Evolutionary conservation across 2,113 vertebrate genomes (phyloP), one percentile per base, ranked within the genome.

Genomic region (Raja brachyura): DNA sequence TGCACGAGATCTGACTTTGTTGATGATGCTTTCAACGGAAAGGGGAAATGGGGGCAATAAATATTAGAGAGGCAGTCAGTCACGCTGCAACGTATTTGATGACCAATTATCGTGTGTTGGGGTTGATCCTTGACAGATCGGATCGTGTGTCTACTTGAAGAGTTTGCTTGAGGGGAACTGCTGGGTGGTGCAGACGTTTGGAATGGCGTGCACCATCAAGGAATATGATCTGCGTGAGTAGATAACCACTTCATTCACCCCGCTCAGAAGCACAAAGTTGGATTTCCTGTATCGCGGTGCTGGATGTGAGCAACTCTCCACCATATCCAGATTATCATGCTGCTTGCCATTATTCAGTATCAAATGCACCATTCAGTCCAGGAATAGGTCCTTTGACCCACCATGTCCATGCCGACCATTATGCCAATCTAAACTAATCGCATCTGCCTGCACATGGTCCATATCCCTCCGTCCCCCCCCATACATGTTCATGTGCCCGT

Each of bases 181-280:
- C 94, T 96, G 96, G 96, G 94, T 97, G 18, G 96, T 96, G 93
- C 96, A 96, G 81, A 95, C 96, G 0, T 96, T 97, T 85, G 96
- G 96, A 93, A 96, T 96, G 96, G 95, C 96, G 94, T 96, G 96
- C 93, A 96, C 96, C 39, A 96, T 96, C 76, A 94, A 96, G 93
- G 97, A 95, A 70, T 97, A 96, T 63, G 94, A 95, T 25, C 5
- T 96, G 63, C 95, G 96, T 96, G 94, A 96, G 96, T 95, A n/a
- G n/a, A 81, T 4, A 5, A 61, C 39, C 25, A 28, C 70, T 78
- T 61, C 14, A 4, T 85, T 75, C 28, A 61, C 61, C n/a, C 18
- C 22, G 14, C 54, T 25, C 14, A 63, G 28, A 81, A 7, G 14
- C 63, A 28, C 11, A 25, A 33, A 14, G 28, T 31, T 54, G 25